Conservation (phyloP, 2,797 vertebrate species). For the Pseudocheirus occidentalis region DNA sequence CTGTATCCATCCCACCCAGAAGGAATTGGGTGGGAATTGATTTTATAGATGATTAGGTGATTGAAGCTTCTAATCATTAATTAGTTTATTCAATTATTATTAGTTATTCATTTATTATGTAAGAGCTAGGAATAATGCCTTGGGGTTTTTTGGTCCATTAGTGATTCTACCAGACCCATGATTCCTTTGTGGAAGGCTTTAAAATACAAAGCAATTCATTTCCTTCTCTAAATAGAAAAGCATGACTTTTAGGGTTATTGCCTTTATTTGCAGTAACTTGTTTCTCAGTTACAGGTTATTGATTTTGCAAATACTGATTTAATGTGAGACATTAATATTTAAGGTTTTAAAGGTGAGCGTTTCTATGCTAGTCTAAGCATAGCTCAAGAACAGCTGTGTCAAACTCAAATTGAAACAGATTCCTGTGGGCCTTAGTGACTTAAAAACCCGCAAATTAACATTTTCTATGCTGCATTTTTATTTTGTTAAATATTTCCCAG, state of each 20-base stretch:
- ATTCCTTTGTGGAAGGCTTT: neutral
- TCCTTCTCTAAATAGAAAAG: neutral
- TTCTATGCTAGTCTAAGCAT: neutral
- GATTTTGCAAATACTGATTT: neutral
- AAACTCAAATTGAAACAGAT: neutral
- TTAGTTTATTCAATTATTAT: slow-evolving; percentile 39
- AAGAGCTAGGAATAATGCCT: slow-evolving; percentile 44
- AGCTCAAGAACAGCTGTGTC: neutral
- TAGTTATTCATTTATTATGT: neutral
- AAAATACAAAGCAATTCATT: neutral
- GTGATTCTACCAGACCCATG: slow-evolving; percentile 24
- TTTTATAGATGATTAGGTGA: slow-evolving; percentile 43
- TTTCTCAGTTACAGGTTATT: neutral
- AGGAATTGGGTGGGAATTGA: slow-evolving; percentile 15
- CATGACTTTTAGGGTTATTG: neutral
- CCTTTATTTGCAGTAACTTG: neutral
- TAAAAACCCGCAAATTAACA: neutral
- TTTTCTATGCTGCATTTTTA: neutral
- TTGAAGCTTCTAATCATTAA: slow-evolving; percentile 31
- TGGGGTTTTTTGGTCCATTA: slow-evolving; percentile 7
- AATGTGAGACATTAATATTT: neutral
- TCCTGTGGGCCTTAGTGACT: no score
- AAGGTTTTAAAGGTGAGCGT: neutral
- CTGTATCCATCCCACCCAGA: neutral
- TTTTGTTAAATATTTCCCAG: neutral